A percentile compares a stretch with the other conserved stretches of the same genome.
phyloP scores from a whole-genome alignment of 2,797 vertebrate species.

The Sebastes flavidus region DNA sequence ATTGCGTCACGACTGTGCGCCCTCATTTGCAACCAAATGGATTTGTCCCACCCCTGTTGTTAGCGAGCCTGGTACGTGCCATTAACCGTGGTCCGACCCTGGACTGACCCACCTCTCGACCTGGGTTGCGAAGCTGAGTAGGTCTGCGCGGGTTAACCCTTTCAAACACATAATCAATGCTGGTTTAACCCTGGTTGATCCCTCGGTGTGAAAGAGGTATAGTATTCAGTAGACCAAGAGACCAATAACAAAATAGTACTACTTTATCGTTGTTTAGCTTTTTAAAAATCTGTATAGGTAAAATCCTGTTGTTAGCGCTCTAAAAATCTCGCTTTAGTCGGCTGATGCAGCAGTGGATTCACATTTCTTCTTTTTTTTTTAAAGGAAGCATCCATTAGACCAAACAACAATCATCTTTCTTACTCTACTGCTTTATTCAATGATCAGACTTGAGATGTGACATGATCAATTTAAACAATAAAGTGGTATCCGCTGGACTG shows the following conservation, averaged over 20 bases:
- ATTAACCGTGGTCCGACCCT: no score
- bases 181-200: no score
- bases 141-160: no score
- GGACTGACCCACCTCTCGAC: no score
- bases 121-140: no score
- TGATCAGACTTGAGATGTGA: conserved; percentile 28
- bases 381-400: conserved; percentile 38
- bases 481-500: conserved; percentile 55
- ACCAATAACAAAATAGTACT: conserved; percentile 72
- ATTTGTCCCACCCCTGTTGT: no score
- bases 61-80: no score
- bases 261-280: conserved; percentile 57
- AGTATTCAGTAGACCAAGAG: conserved; percentile 39
- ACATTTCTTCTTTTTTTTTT: conserved; percentile 7
- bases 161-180: no score
- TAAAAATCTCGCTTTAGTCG: conserved; percentile 45
- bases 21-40: no score
- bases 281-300: conserved; percentile 57
- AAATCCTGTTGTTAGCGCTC: background rate
- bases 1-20: no score
- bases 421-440: conserved; percentile 12
- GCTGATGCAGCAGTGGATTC: conserved; percentile 62
- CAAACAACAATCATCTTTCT: conserved; percentile 12
- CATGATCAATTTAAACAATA: conserved; percentile 49
- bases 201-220: no score